Conservation (phyloP, 2,888 invertebrate genomes). For the Ferrisia virgata region DNA sequence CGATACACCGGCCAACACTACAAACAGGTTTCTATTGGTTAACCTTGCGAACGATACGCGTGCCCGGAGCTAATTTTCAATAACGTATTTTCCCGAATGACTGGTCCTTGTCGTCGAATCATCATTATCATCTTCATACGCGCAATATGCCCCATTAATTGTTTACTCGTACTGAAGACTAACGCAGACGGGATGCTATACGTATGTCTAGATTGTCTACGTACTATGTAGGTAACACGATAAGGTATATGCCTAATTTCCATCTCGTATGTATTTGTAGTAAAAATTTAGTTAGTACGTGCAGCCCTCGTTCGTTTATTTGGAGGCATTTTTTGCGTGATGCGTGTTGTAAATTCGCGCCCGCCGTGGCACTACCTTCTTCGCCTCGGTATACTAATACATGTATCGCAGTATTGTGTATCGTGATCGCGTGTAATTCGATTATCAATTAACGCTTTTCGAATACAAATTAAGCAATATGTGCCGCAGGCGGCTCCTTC, state of each 20-base stretch:
- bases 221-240: too few relatives aligned
- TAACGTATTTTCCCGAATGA: conserved; percentile 29
- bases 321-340: background rate
- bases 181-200: too few relatives aligned
- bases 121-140: background rate
- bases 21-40: conserved; percentile 13
- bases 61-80: background rate
- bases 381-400: background rate
- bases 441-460: background rate
- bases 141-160: background rate
- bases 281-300: too few relatives aligned
- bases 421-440: conserved; percentile 32
- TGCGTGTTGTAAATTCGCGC: background rate
- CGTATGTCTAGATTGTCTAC: background rate
- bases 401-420: too few relatives aligned
- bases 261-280: conserved; percentile 10
- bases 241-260: background rate
- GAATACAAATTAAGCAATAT: conserved; percentile 34
- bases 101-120: background rate
- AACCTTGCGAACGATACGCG: conserved; percentile 11
- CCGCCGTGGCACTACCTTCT: background rate
- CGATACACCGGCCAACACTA: too few relatives aligned
- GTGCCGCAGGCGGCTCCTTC: background rate
- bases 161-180: too few relatives aligned
- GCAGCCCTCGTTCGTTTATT: background rate